These are phyloP conservation scores for Holotrichia oblita DNA, from an alignment of 1,140 invertebrate species.

Conservation along the genomic window DNA sequence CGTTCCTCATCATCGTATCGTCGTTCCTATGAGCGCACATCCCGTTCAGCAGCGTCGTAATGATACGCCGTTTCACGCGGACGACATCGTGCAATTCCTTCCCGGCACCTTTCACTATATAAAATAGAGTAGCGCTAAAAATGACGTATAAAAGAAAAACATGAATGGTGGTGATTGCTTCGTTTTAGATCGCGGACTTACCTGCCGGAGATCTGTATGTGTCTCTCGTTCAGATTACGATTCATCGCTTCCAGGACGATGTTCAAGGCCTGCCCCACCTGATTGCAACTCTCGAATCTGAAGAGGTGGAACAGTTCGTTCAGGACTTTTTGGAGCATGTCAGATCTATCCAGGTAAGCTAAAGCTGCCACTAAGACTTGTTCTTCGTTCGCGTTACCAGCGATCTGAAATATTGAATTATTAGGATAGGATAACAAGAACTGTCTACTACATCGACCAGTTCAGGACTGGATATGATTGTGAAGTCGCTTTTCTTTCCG, in stretches of 20 bases:
- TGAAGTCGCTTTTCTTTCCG: too few relatives aligned
- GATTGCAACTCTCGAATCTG: constrained; percentile 78
- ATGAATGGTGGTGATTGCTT: background rate
- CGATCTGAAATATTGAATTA: constrained; percentile 67
- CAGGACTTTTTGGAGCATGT: constrained; percentile 83
- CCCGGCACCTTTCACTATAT: constrained; percentile 89
- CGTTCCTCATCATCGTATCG: constrained; percentile 94
- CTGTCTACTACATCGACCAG: too few relatives aligned
- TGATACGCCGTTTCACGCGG: constrained; percentile 80
- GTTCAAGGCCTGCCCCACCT: constrained; percentile 76
- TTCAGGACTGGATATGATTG: too few relatives aligned
- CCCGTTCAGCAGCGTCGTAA: constrained; percentile 83
- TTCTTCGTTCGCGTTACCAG: constrained; percentile 90
- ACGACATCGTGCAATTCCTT: constrained; percentile 70
- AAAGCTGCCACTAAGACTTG: constrained; percentile 87
- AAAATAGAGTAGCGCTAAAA: constrained; percentile 90
- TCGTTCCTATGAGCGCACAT: constrained; percentile 86
- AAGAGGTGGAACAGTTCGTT: constrained; percentile 94
- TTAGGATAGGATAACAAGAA: too few relatives aligned
- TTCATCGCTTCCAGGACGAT: constrained; percentile 89
- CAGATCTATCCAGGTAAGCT: constrained; percentile 81
- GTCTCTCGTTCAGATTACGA: constrained; percentile 80
- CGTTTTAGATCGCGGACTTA: constrained; percentile 55
- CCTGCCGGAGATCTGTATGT: constrained; percentile 94
- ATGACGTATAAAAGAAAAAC: constrained; percentile 39